phyloP scores from a whole-genome alignment of 2,797 vertebrate species.

The Periparus ater region DNA sequence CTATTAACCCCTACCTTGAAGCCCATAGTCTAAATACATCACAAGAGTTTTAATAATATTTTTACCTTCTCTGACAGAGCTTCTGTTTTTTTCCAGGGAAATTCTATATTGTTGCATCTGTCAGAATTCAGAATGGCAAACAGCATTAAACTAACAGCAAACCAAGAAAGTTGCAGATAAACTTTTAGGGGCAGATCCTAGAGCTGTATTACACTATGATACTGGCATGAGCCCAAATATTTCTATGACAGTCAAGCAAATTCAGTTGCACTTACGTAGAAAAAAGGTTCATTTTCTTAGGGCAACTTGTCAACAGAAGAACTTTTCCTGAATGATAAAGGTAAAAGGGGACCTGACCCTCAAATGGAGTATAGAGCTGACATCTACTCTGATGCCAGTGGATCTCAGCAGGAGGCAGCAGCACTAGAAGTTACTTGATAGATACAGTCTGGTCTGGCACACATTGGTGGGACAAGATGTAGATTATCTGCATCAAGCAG shows the following conservation, averaged over 20 bases:
- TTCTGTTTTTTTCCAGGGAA: not conserved
- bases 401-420: not conserved
- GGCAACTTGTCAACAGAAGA: not conserved
- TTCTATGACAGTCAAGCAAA: not conserved
- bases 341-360: not conserved
- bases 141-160: not conserved
- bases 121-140: not conserved
- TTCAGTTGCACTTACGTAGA: not conserved
- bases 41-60: slow-evolving; percentile 5
- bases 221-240: not conserved
- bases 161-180: not conserved
- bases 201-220: not conserved
- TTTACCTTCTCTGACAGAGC: not conserved
- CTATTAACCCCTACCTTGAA: slow-evolving; percentile 58
- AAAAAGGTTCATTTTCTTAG: not conserved
- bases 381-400: not conserved
- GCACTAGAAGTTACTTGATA: not conserved
- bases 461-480: not conserved
- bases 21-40: not conserved
- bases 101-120: not conserved
- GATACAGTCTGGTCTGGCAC: not conserved
- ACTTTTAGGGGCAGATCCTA: not conserved
- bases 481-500: not conserved
- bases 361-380: not conserved
- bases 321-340: not conserved